phyloP scores from a whole-genome alignment of 2,888 invertebrate genomes.

The Steinernema scapterisci region DNA sequence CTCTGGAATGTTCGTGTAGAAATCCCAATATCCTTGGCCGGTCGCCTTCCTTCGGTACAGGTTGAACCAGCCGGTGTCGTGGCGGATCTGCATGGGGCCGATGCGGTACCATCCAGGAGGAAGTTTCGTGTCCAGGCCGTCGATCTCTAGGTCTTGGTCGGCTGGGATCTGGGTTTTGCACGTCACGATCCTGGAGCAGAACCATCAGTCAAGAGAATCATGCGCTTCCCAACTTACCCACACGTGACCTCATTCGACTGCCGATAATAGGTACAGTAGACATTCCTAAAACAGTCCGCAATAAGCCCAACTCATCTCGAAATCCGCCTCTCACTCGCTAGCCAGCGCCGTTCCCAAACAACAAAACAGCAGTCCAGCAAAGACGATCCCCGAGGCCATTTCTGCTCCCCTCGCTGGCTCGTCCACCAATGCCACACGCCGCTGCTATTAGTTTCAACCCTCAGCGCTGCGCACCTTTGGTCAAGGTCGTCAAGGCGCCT shows the following conservation, averaged over 20 bases:
- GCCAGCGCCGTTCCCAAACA: neutral
- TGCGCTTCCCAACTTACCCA: too few relatives aligned
- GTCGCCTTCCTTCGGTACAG: constrained; percentile 60
- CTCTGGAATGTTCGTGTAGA: constrained; percentile 66
- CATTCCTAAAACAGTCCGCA: constrained; percentile 49
- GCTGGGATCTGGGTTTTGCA: constrained; percentile 62
- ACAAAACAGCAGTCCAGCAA: neutral
- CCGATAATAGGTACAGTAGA: constrained; percentile 66
- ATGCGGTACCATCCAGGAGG: constrained; percentile 65
- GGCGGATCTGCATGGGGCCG: constrained; percentile 61
- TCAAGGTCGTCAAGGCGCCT: neutral
- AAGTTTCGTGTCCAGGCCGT: constrained; percentile 62
- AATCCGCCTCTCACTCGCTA: neutral
- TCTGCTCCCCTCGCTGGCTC: too few relatives aligned
- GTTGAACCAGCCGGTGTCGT: constrained; percentile 65
- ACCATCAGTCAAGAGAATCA: neutral
- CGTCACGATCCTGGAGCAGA: constrained; percentile 57
- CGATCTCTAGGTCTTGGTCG: constrained; percentile 46
- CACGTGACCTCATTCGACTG: constrained; percentile 65
- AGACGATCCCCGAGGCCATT: neutral
- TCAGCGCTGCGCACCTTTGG: neutral
- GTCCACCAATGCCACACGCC: neutral
- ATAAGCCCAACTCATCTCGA: neutral
- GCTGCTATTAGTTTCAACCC: neutral
- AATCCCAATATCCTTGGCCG: constrained; percentile 66